phyloP scores from a whole-genome alignment of 2,888 invertebrate species.

The Drosophila limbata region DNA sequence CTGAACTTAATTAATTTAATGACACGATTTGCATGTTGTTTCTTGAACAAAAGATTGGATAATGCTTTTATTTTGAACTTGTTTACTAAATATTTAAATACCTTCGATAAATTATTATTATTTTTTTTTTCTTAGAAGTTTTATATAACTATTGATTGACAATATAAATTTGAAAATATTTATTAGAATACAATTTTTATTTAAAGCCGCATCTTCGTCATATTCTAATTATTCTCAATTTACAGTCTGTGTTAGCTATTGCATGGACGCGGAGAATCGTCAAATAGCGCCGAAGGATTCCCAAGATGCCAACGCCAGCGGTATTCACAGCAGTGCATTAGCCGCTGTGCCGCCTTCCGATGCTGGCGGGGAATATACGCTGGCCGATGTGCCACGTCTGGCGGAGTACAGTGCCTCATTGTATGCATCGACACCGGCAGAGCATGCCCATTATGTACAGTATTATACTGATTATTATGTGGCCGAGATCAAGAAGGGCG shows the following conservation, averaged over 20 bases:
- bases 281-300: slow-evolving; percentile 61
- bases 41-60: too few relatives aligned
- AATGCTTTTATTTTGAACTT: too few relatives aligned
- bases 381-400: slow-evolving; percentile 90
- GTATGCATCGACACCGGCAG: slow-evolving; percentile 90
- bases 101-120: too few relatives aligned
- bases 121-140: too few relatives aligned
- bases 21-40: too few relatives aligned
- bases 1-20: too few relatives aligned
- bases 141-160: too few relatives aligned
- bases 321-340: slow-evolving; percentile 29
- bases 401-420: slow-evolving; percentile 91
- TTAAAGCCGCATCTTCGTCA: too few relatives aligned
- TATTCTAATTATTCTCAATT: slow-evolving; percentile 9
- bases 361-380: slow-evolving; percentile 84
- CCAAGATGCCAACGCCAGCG: slow-evolving; percentile 3
- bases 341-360: slow-evolving; percentile 51
- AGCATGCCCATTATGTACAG: slow-evolving; percentile 89
- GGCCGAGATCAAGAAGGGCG: slow-evolving; percentile 82
- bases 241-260: slow-evolving; percentile 85
- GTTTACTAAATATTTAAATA: too few relatives aligned
- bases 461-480: slow-evolving; percentile 91
- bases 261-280: slow-evolving; percentile 83
- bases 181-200: neutral
- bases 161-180: too few relatives aligned